Evolutionary conservation across 2,888 invertebrate genomes (phyloP).

Genomic region (Leptura quadrifasciata): DNA sequence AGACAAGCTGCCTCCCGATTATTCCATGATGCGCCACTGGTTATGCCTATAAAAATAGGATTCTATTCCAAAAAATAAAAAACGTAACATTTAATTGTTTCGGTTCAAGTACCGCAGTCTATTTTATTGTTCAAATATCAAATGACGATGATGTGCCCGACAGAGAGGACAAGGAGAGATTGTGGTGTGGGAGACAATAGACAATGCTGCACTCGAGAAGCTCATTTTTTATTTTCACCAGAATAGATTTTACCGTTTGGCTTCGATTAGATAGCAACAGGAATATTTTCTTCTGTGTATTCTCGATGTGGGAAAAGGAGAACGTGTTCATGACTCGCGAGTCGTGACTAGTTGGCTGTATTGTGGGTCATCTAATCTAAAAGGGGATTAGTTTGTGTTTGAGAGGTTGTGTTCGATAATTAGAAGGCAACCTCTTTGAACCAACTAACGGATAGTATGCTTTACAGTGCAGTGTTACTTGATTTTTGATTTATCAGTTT

Average conservation of each 20-base stretch:
- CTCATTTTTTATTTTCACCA: not conserved
- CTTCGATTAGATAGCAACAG: not conserved
- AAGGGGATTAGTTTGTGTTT: not conserved
- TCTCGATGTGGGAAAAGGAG: not conserved
- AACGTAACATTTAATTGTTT: not conserved
- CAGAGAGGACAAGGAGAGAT: no score
- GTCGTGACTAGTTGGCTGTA: not conserved
- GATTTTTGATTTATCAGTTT: no score
- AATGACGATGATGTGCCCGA: no score
- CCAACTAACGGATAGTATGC: no score
- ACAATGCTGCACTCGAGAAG: not conserved
- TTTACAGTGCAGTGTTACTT: no score
- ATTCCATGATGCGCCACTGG: not conserved
- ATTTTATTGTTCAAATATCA: not conserved
- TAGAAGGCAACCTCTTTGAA: no score
- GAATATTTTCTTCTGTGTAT: not conserved
- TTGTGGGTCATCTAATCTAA: conserved; percentile 2
- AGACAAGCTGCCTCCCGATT: no score
- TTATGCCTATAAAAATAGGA: not conserved
- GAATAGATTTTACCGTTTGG: conserved; percentile 6
- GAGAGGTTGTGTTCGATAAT: not conserved
- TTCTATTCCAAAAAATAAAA: not conserved
- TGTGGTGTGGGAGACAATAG: not conserved
- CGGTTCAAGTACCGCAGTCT: not conserved
- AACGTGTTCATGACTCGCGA: not conserved